Base-by-base conservation (phyloP, 2,888 invertebrate genomes). In the Orthosia gothica region DNA sequence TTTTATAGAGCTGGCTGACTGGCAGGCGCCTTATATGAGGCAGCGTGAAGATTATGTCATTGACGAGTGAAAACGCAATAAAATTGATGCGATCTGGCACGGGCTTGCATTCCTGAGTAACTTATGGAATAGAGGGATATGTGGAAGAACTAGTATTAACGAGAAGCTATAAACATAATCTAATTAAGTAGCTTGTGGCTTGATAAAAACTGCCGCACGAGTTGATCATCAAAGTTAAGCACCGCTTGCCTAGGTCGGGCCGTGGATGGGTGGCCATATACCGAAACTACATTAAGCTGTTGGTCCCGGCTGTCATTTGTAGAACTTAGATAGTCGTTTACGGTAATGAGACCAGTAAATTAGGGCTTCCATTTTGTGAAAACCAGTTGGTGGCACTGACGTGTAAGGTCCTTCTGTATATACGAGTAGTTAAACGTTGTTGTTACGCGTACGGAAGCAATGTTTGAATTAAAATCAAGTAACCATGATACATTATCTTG, bases 61-160 rank as follows among this genome's bases (percentile, higher is more conserved):
- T 82, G 81, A 75, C 72, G 71, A 86, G 90, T 92, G 90, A 92
- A 92, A 93, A 91, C 91, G 90, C 83, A 90, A 91, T 91, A 88
- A 92, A 92, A 90, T 82, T 76, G 77, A 86, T 88, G 87, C 83
- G 49, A 88, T 84, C 89, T 79, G 62, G 63, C 32, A 20, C 57
- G n/a, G 20, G 65, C 49, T 55, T 50, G 52, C 55, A 15, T 63
- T 65, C 76, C 55, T 62, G 40, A 40, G 40, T 40, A 1, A 32
- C 40, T 66, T 58, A 49, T 23, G 54, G 54, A 40, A 15, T 57
- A 18, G 18, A 23, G 23, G 18, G 15, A 20, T 57, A 50, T 55
- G 18, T 62, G 45, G 45, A 74, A 61, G 47, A 20, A 20, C n/a
- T 32, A n/a, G 47, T 16, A 18, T 15, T 18, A 26, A 26, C 15